Evolutionary conservation across 2,888 invertebrate species (phyloP), one percentile per base, ranked within the genome.

Genomic region (Microchrysa polita): DNA sequence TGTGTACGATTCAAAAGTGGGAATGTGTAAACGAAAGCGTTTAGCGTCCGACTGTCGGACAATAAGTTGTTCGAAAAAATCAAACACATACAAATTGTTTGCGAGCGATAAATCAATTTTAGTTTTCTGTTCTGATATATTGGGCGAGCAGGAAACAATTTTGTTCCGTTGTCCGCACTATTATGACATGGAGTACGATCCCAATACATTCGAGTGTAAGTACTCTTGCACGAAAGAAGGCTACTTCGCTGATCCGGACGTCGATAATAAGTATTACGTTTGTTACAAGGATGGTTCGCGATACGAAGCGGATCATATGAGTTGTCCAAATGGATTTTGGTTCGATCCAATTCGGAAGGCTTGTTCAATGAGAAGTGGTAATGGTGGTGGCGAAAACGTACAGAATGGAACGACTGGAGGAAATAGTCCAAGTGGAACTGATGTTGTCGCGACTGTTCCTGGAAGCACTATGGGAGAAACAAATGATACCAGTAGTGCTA

Each of bases 1-100:
- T n/a, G 76, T 74, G 5, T 76, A 73, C 53, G 71, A 74, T 48
- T 74, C 74, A 0, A 14, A 12, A 5, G n/a, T 61, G 1, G 67
- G 48, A 52, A 5, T 42, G 0, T 76, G 76, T 34, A 74, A 72
- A 22, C 9, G 20, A n/a, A 20, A 20, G 20, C 12, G 12, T 42
- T 1, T n/a, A 1, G 20, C 59, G 14, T 1, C 57, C 9, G 71
- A 71, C 42, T 71, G 71, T 14, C 44, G 20, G n/a, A 59, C 59
- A 10, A 71, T 71, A n/a, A 57, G 5, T 18, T 71, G 71, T 40
- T 20, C 20, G 16, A 40, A 44, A 1, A 10, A 42, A 14, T 18
- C 40, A 2, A 71, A 71, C 23, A 57, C 10, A 5, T 71, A 71
- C 7, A 40, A 53, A 9, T 10, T 71, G 16, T 22, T 40, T 12